These are phyloP conservation scores for Petrolisthes manimaculis DNA, from an alignment of 2,888 invertebrate genomes.

Conservation along the genomic window DNA sequence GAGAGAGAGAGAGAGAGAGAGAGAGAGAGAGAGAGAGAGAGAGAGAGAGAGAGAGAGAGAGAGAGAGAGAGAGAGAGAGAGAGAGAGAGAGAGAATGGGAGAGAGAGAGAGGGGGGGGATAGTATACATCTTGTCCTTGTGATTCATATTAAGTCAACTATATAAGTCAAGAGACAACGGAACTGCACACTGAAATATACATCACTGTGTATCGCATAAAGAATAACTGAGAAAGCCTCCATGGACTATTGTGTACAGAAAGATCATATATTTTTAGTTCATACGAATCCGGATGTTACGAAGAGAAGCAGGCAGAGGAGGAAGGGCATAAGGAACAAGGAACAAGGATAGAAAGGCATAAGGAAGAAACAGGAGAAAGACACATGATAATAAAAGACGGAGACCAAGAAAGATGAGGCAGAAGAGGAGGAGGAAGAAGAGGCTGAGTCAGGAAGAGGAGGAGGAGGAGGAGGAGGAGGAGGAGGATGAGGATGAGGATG, in stretches of 20 bases:
- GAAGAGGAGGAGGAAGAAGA: background rate
- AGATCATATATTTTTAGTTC: no score
- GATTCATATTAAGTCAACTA: no score
- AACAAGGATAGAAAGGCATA: background rate
- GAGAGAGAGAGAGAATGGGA: background rate
- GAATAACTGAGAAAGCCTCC: no score
- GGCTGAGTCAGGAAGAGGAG: background rate
- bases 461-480: background rate
- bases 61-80: background rate
- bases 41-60: constrained; percentile 6
- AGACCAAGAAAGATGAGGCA: background rate
- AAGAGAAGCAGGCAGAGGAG: background rate
- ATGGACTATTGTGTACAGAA: no score
- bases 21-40: background rate
- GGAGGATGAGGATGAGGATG: background rate
- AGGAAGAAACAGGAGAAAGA: background rate
- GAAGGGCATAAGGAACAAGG: background rate
- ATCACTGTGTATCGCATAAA: no score
- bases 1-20: constrained; percentile 14
- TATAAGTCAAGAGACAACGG: no score
- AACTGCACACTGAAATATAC: no score
- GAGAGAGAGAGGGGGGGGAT: background rate
- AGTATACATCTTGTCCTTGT: background rate
- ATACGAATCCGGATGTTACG: background rate
- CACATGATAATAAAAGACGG: background rate